phyloP scores from a whole-genome alignment of 2,888 invertebrate species.

The Tachina lurida region DNA sequence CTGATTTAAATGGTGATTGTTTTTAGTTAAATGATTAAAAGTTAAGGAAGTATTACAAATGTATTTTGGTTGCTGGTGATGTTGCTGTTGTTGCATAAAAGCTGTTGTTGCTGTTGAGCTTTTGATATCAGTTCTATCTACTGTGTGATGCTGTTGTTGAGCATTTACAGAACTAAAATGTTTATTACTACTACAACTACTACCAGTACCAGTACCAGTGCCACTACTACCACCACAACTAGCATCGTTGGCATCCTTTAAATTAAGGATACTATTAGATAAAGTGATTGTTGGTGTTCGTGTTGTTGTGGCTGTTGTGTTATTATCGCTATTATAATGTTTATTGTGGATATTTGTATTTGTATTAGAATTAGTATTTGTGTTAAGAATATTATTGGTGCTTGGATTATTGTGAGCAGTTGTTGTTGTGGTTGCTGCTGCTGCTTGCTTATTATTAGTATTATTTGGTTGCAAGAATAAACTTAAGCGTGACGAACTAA shows the following conservation, averaged over 20 bases:
- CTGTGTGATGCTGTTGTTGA: slow-evolving; percentile 63
- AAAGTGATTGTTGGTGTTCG: slow-evolving; percentile 60
- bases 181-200: slow-evolving; percentile 38
- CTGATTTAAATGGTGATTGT: slow-evolving; percentile 59
- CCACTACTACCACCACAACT: slow-evolving; percentile 4
- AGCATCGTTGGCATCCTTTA: slow-evolving; percentile 26
- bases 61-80: slow-evolving; percentile 62
- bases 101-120: slow-evolving; percentile 31
- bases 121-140: slow-evolving; percentile 59
- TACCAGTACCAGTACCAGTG: slow-evolving; percentile 17
- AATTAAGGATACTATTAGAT: slow-evolving; percentile 44
- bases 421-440: slow-evolving; percentile 64
- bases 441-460: slow-evolving; percentile 52
- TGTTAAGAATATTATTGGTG: slow-evolving; percentile 64
- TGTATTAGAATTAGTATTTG: slow-evolving; percentile 60
- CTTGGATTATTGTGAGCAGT: slow-evolving; percentile 74
- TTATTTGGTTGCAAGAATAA: slow-evolving; percentile 78
- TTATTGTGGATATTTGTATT: slow-evolving; percentile 44
- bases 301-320: slow-evolving; percentile 39
- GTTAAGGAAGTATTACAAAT: slow-evolving; percentile 72
- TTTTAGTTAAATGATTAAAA: slow-evolving; percentile 75
- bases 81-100: slow-evolving; percentile 53
- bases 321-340: slow-evolving; percentile 55
- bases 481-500: slow-evolving; percentile 81
- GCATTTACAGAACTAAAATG: slow-evolving; percentile 56